Evolutionary conservation across 2,888 invertebrate species (phyloP).

Genomic region (Acleris cristana): DNA sequence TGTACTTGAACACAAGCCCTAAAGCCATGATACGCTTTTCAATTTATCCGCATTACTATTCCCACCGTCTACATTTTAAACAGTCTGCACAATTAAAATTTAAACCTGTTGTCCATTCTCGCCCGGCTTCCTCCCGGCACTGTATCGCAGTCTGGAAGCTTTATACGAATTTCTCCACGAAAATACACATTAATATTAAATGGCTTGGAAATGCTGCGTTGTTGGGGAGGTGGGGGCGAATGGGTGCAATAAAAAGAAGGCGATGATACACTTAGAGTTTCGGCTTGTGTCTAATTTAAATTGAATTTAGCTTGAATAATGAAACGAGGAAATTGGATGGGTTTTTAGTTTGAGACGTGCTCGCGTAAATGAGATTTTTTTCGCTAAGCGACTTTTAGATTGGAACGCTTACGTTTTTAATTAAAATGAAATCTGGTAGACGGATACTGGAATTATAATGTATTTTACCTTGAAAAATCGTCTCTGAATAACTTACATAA

Average conservation of each 20-base stretch:
- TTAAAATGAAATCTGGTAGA: conserved; percentile 21
- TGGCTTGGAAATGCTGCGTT: conserved; percentile 84
- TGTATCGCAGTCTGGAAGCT: conserved; percentile 79
- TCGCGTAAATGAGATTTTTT: conserved; percentile 37
- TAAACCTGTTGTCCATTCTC: conserved; percentile 70
- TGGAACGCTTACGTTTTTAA: conserved; percentile 27
- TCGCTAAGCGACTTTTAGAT: conserved; percentile 30
- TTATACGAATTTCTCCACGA: conserved; percentile 83
- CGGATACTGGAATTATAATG: background rate
- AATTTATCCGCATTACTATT: conserved; percentile 31
- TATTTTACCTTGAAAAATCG: too few species aligned
- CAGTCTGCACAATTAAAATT: conserved; percentile 72
- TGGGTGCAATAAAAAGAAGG: conserved; percentile 74
- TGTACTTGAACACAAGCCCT: background rate
- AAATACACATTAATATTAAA: conserved; percentile 85
- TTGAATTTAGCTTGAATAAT: conserved; percentile 39
- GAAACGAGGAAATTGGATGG: conserved; percentile 38
- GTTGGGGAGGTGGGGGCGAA: conserved; percentile 60
- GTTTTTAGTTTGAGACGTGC: conserved; percentile 38
- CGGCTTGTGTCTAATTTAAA: conserved; percentile 40
- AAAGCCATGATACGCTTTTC: conserved; percentile 20
- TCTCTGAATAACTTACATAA: too few species aligned
- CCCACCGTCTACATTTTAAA: conserved; percentile 35
- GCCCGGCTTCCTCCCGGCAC: conserved; percentile 66
- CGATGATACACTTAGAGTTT: conserved; percentile 61